Conservation (phyloP, 2,797 vertebrate genomes). For the Amphiprion clarkii region DNA sequence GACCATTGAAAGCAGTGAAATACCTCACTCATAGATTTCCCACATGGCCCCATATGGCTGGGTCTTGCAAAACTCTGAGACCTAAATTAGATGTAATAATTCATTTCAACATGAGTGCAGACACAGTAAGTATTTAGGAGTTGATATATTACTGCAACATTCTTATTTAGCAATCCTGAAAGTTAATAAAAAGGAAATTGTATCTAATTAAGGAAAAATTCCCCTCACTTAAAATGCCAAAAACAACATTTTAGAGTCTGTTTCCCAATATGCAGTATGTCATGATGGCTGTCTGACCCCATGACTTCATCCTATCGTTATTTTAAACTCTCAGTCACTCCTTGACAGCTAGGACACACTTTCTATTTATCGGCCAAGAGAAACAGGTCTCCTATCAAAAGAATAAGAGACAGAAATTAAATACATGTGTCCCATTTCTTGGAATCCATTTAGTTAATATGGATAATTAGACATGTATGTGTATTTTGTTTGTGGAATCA, state of each 20-base stretch:
- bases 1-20: conserved; percentile 50
- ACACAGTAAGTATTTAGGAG: conserved; percentile 59
- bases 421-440: conserved; percentile 42
- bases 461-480: conserved; percentile 6
- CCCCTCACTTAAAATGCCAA: conserved; percentile 60
- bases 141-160: conserved; percentile 55
- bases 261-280: conserved; percentile 69
- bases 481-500: conserved; percentile 18
- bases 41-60: conserved; percentile 46
- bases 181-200: conserved; percentile 53
- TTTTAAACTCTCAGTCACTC: conserved; percentile 68
- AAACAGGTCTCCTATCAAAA: conserved; percentile 40
- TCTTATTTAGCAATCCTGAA: conserved; percentile 66
- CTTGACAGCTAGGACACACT: conserved; percentile 56
- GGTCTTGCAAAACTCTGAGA: conserved; percentile 54
- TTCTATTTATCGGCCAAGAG: conserved; percentile 45
- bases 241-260: conserved; percentile 44
- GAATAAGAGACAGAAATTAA: conserved; percentile 41
- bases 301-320: conserved; percentile 70
- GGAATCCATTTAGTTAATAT: conserved; percentile 18
- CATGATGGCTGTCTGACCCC: conserved; percentile 47
- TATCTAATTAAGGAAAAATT: conserved; percentile 63
- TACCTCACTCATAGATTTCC: conserved; percentile 37
- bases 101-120: conserved; percentile 57
- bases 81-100: conserved; percentile 61